Percentiles rank a stretch among this genome's conserved stretches.
Evolutionary conservation across 53 echinoderm and acorn worm species (phyloP).

Genomic region (Hippasteria phrygiana): DNA sequence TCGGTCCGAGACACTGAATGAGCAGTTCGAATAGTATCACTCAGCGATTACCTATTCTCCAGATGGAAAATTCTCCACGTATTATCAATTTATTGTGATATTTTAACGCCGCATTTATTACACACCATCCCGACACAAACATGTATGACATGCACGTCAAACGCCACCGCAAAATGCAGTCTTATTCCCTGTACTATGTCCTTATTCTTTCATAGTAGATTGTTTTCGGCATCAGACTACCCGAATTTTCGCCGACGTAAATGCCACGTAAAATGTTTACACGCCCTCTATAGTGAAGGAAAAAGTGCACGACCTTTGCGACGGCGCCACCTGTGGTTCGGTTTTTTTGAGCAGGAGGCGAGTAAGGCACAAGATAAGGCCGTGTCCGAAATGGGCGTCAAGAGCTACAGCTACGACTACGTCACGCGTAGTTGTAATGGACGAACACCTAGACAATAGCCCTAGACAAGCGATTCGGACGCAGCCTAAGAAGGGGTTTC

Average conservation of each 20-base stretch:
- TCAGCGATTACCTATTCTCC: too few species aligned
- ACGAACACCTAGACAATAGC: too few species aligned
- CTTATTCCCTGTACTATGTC: not conserved
- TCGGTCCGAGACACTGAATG: too few species aligned
- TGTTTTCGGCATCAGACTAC: not conserved
- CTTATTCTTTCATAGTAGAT: not conserved
- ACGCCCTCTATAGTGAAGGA: conserved; percentile 7
- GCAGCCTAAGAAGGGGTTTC: too few species aligned
- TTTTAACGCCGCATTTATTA: not conserved
- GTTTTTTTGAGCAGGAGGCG: not conserved
- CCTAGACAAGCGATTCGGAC: too few species aligned
- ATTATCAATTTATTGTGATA: not conserved
- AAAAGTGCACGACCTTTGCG: too few species aligned
- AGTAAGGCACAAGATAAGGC: too few species aligned
- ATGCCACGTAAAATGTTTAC: not conserved
- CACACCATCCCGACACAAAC: not conserved
- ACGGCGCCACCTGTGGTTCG: too few species aligned
- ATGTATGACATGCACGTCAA: not conserved
- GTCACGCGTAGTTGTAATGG: too few species aligned
- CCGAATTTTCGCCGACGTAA: not conserved
- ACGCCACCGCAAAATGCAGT: not conserved
- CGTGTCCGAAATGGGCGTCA: too few species aligned
- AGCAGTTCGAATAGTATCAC: too few species aligned
- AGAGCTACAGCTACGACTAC: too few species aligned
- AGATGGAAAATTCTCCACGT: not conserved